Conservation (phyloP, 2,888 invertebrate species). For the Agrenia bidenticulata region DNA sequence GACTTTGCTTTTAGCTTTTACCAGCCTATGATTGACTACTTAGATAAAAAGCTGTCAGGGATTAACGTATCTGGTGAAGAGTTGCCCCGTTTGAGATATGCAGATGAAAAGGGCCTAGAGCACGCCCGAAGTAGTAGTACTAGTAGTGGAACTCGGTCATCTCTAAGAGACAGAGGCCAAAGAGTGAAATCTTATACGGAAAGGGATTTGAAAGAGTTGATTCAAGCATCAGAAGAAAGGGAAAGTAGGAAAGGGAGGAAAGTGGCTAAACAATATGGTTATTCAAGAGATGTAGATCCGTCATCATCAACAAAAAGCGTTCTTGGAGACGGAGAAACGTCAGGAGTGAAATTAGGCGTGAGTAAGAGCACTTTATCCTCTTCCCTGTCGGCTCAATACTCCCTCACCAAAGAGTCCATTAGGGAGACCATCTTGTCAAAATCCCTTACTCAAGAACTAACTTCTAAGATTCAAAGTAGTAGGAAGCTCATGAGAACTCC, state of each 20-base stretch:
- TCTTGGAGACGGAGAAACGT: conserved; percentile 8
- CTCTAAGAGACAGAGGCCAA: conserved; percentile 60
- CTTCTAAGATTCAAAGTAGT: conserved; percentile 3
- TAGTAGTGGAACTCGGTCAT: neutral
- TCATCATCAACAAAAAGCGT: conserved; percentile 21
- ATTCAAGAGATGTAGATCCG: conserved; percentile 29
- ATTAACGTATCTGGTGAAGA: conserved; percentile 21
- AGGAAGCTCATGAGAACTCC: neutral
- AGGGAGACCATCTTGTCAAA: neutral
- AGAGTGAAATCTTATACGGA: conserved; percentile 62
- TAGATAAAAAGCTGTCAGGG: conserved; percentile 63
- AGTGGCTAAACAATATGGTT: conserved; percentile 21
- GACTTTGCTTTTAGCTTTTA: conserved; percentile 81
- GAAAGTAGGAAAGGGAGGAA: conserved; percentile 59
- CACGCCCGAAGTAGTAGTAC: conserved; percentile 51
- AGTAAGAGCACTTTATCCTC: conserved; percentile 45
- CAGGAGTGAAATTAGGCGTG: conserved; percentile 43
- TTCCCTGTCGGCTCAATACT: conserved; percentile 37
- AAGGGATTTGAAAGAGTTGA: conserved; percentile 67
- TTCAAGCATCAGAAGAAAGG: conserved; percentile 67
- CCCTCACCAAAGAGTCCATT: conserved; percentile 12
- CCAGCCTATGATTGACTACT: conserved; percentile 83
- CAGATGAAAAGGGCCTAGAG: conserved; percentile 68
- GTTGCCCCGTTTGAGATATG: conserved; percentile 72
- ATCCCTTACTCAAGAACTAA: neutral